Base-by-base conservation (phyloP, 2,888 invertebrate genomes). In the Pecten maximus region DNA sequence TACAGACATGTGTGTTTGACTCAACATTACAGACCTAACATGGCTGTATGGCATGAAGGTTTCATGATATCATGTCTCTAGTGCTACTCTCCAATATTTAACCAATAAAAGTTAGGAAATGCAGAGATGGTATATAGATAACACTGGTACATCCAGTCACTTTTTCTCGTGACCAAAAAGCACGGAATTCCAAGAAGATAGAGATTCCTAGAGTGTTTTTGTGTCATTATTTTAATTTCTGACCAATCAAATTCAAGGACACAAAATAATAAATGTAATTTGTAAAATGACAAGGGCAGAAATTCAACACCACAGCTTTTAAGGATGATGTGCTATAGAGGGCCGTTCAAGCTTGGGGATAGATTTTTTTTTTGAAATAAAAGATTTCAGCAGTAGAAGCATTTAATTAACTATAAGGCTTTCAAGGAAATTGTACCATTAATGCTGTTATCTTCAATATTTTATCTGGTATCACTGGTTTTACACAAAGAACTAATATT, bases 161-260 rank as follows among this genome's bases (percentile, higher is more conserved):
- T 16, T 48, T 48, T 12, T 15, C 48, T 60, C 60, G 23, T 60
- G 23, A 23, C 6, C n/a, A 16, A n/a, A 60, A 16, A 16, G n/a
- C 23, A 54, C 35, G 0, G 8, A 74, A 74, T 28, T 74, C 19
- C 10, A 74, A 23, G n/a, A 23, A 54, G 74, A 74, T 28, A 74
- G 35, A 28, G 6, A 60, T 60, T 2, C 23, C 6, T 4, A 1
- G 35, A 74, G 0, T 0, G 3, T 74, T 35, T 74, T 10, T 74
- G 35, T 74, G 35, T 35, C 74, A 74, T 74, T 74, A 28, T 74
- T 74, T 35, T 74, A 35, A 28, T 16, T 15, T 74, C 10, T 35
- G 35, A 74, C 74, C 74, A 74, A 74, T 74, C 74, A 74, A 74
- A 74, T 74, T 74, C 74, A 74, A 74, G 74, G 74, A 74, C 74